Evolutionary conservation across 1,140 invertebrate genomes (phyloP).

Genomic region (Drosophila azteca): DNA sequence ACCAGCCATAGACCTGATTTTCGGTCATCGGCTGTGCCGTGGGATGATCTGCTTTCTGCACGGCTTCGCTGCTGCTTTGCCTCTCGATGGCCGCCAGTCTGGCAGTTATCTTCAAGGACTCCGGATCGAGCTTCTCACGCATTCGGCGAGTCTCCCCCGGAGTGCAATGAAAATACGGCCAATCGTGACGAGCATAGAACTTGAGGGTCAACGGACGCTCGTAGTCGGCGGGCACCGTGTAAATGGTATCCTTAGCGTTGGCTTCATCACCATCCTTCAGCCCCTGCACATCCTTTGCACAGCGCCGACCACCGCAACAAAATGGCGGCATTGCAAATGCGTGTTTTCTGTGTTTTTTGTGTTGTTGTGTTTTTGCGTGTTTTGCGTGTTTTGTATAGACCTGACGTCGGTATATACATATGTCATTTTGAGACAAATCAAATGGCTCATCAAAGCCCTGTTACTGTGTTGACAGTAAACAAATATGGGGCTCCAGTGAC

Average conservation of each 20-base stretch:
- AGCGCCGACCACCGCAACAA: constrained; percentile 60
- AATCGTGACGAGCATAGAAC: constrained; percentile 69
- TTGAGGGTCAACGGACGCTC: constrained; percentile 54
- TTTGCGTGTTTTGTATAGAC: constrained; percentile 2
- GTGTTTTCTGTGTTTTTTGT: constrained; percentile 1
- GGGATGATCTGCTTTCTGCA: constrained; percentile 43
- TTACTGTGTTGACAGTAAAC: constrained; percentile 38
- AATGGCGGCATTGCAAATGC: constrained; percentile 50
- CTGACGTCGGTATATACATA: too few relatives aligned
- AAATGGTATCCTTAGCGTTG: not conserved
- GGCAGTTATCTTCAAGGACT: constrained; percentile 20
- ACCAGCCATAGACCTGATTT: constrained; percentile 72
- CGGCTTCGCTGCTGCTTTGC: not conserved
- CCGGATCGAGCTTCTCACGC: constrained; percentile 49
- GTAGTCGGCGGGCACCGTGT: constrained; percentile 30
- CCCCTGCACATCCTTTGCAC: constrained; percentile 21
- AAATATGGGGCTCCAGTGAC: constrained; percentile 6
- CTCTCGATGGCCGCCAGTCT: not conserved
- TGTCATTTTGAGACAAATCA: not conserved
- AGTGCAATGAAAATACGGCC: constrained; percentile 60
- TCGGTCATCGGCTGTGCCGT: constrained; percentile 57
- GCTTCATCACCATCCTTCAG: not conserved
- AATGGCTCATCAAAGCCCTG: constrained; percentile 24
- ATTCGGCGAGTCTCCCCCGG: constrained; percentile 33
- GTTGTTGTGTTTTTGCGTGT: constrained; percentile 1